A percentile compares a stretch with the other conserved stretches of the same genome.
Evolutionary conservation across 2,888 invertebrate species (phyloP).

Genomic region (Chesias legatella): DNA sequence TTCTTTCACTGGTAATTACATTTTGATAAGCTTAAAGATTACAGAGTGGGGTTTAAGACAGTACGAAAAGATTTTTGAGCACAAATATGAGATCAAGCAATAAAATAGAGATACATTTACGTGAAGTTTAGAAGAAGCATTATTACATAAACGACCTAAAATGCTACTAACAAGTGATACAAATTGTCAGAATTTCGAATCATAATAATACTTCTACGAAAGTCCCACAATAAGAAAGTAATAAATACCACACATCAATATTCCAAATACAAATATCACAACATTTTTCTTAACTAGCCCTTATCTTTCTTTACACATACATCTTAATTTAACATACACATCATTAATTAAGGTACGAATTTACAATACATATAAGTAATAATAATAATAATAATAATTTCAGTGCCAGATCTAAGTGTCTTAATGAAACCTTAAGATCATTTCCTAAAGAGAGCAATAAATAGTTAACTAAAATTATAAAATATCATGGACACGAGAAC

Average conservation of each 20-base stretch:
- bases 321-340: slow-evolving; percentile 57
- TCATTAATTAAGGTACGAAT: slow-evolving; percentile 68
- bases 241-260: slow-evolving; percentile 60
- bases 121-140: slow-evolving; percentile 11
- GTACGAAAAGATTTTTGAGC: slow-evolving; percentile 36
- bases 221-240: slow-evolving; percentile 27
- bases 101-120: slow-evolving; percentile 13
- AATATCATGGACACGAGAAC: slow-evolving; percentile 58
- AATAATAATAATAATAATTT: slow-evolving; percentile 35
- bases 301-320: slow-evolving; percentile 72
- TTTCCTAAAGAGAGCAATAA: slow-evolving; percentile 48
- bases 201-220: slow-evolving; percentile 15
- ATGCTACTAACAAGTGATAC: background rate
- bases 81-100: slow-evolving; percentile 50
- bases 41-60: slow-evolving; percentile 13
- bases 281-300: slow-evolving; percentile 71
- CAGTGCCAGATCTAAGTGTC: slow-evolving; percentile 52
- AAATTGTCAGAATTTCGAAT: slow-evolving; percentile 4
- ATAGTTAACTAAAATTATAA: slow-evolving; percentile 48
- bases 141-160: background rate
- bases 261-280: slow-evolving; percentile 81
- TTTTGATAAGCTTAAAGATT: slow-evolving; percentile 16
- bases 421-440: slow-evolving; percentile 38
- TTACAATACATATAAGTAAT: slow-evolving; percentile 41
- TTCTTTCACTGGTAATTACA: slow-evolving; percentile 29